Conservation (phyloP, 1,140 invertebrate species). For the Lordiphosa clarofinis region DNA sequence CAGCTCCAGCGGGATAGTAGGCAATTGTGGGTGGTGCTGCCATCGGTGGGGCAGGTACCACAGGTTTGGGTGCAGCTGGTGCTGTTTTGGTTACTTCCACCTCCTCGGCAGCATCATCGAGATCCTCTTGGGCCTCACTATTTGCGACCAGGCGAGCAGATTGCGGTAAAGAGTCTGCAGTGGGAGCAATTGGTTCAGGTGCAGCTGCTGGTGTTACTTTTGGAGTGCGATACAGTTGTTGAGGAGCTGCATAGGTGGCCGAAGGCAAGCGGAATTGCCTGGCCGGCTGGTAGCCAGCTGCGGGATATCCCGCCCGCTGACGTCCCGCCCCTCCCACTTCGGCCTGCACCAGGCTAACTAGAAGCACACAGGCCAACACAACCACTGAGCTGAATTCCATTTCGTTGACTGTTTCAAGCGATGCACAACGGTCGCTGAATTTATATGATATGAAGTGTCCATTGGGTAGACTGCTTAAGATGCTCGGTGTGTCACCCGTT, state of each 20-base stretch:
- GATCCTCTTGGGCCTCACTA: slow-evolving; percentile 63
- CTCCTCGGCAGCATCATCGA: slow-evolving; percentile 59
- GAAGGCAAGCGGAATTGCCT: slow-evolving; percentile 24
- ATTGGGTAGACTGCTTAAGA: slow-evolving; percentile 37
- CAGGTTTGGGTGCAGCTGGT: background rate
- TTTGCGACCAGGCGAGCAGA: slow-evolving; percentile 57
- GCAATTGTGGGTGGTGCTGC: slow-evolving; percentile 35
- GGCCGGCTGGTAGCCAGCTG: slow-evolving; percentile 31
- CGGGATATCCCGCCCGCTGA: slow-evolving; percentile 24
- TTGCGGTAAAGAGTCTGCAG: slow-evolving; percentile 22
- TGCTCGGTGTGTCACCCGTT: slow-evolving; percentile 21
- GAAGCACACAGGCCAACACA: slow-evolving; percentile 17
- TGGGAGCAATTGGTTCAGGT: slow-evolving; percentile 7
- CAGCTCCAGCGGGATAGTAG: slow-evolving; percentile 63
- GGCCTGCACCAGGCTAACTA: slow-evolving; percentile 31
- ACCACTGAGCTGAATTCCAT: slow-evolving; percentile 46
- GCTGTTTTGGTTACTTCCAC: slow-evolving; percentile 30
- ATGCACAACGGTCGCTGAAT: slow-evolving; percentile 7
- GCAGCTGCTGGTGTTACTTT: slow-evolving; percentile 13
- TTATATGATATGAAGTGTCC: slow-evolving; percentile 32
- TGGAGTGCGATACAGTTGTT: slow-evolving; percentile 4
- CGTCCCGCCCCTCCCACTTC: slow-evolving; percentile 14
- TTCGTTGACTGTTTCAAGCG: slow-evolving; percentile 23
- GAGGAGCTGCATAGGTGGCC: slow-evolving; percentile 35
- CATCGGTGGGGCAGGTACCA: slow-evolving; percentile 2